Evolutionary conservation across 37 sponge, comb jelly and placozoan species (phyloP).

Genomic region (Halisarca cf. caerulea): DNA sequence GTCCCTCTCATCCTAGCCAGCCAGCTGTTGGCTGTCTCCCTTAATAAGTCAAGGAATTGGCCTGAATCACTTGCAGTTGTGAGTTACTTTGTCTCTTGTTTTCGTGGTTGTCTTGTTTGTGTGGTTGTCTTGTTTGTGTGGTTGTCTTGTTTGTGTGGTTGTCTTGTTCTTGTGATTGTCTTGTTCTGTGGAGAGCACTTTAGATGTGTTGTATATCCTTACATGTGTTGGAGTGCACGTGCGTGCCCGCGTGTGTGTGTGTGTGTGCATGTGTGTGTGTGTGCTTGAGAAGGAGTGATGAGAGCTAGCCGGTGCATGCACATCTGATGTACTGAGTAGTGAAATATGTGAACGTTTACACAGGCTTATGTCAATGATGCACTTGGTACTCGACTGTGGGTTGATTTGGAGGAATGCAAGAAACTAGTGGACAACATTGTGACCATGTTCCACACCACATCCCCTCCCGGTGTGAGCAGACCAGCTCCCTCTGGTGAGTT

Average conservation of each 20-base stretch:
- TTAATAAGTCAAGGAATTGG: constrained; percentile 77
- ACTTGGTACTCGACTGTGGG: constrained; percentile 82
- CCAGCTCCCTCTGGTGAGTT: neutral
- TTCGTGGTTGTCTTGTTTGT: neutral
- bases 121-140: neutral
- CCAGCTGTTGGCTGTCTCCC: constrained; percentile 53
- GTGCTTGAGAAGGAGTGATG: too few species aligned
- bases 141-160: neutral
- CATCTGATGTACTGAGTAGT: neutral
- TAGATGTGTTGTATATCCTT: too few species aligned
- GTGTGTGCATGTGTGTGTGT: neutral
- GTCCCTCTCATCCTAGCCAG: constrained; percentile 56
- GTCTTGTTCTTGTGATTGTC: neutral
- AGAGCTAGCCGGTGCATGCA: neutral
- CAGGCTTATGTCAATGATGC: constrained; percentile 89
- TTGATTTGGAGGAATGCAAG: constrained; percentile 72
- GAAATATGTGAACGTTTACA: neutral
- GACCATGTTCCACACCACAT: constrained; percentile 68
- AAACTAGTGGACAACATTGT: constrained; percentile 80
- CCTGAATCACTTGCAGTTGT: constrained; percentile 85
- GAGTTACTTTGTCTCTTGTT: neutral
- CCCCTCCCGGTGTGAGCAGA: neutral
- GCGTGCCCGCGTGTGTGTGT: neutral
- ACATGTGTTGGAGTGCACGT: too few species aligned
- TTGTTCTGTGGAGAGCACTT: too few species aligned